phyloP scores from a whole-genome alignment of 2,113 vertebrate species.

The Myodes glareolus region DNA sequence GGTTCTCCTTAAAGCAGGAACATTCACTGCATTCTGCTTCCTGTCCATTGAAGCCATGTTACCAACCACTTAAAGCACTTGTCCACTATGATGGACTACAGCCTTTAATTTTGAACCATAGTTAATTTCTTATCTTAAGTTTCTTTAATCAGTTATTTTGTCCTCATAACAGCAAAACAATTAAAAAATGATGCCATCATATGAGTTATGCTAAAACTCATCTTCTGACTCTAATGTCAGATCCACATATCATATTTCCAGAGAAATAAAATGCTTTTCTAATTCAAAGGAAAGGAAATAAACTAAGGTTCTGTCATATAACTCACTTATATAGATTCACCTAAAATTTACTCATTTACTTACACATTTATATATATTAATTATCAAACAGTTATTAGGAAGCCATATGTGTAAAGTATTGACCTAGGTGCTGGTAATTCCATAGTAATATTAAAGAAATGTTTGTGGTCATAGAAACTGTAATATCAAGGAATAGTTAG shows the following conservation, averaged over 20 bases:
- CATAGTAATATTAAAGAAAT: neutral
- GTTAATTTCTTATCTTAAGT: no score
- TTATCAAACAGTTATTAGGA: conserved; percentile 9
- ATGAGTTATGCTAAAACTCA: neutral
- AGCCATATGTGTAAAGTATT: neutral
- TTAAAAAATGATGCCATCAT: neutral
- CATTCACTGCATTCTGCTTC: neutral
- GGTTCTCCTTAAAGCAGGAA: no score
- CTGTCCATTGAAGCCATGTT: no score
- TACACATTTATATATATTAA: neutral
- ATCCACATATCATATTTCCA: neutral
- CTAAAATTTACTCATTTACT: neutral
- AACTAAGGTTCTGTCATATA: neutral
- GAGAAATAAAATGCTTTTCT: neutral
- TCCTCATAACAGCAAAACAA: neutral
- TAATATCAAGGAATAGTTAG: neutral
- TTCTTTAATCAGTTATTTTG: neutral
- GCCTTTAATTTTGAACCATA: no score
- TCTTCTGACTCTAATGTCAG: neutral
- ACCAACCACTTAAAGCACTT: neutral
- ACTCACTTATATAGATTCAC: neutral
- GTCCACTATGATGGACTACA: neutral
- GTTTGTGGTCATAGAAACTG: neutral
- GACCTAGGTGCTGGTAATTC: neutral
- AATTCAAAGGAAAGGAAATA: neutral